A percentile compares a stretch with the other conserved stretches of the same genome.
phyloP scores from a whole-genome alignment of 2,113 vertebrate genomes.

The mouse (Mus musculus) region GRCm39 chr2:124842001-124842500 shows the following conservation, averaged over 20 bases:
- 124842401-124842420: neutral
- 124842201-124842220: neutral
- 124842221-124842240: neutral
- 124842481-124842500: neutral
- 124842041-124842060: neutral
- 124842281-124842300: neutral
- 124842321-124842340: neutral
- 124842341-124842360: neutral
- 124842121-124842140: neutral
- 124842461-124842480: neutral
- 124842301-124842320: neutral
- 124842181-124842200: neutral
- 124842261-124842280: neutral
- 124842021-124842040: neutral
- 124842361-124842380: neutral
- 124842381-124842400: neutral
- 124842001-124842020: neutral
- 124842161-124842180: neutral
- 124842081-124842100: neutral
- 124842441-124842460: neutral
- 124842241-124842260: neutral
- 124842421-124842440: neutral
- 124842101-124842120: neutral
- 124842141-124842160: neutral
- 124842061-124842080: neutral